Base-by-base conservation (phyloP, 2,797 vertebrate genomes). In the Columba guinea region DNA sequence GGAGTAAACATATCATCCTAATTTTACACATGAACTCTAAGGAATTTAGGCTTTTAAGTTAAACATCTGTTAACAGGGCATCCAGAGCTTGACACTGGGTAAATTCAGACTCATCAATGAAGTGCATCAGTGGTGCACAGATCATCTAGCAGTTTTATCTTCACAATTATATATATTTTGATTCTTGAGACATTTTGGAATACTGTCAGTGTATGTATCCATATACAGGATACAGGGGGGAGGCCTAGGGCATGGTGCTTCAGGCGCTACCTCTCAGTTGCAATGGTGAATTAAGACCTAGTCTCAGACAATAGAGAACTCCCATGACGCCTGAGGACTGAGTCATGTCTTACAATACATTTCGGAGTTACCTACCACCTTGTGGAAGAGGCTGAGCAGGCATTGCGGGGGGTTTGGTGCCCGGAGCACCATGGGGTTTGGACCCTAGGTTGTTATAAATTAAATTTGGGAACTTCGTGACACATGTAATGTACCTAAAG, bases 361-460 rank as follows among this genome's bases (percentile, higher is more conserved):
- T 26, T 20, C 16, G 19, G 13, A 63, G n/a, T 18, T 53, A 5
- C 51, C 12, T 53, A 5, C 51, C 12, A 28, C 20, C 12, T 59
- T 23, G 80, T 8, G 41, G 48, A 46, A 30, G 18, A 9, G 9
- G 37, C 13, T 2, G 6, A 26, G 46, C 12, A 7, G 76, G 23
- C 0, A 1, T 37, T 34, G 49, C 13, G 7, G 49, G 49, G 49
- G 24, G 24, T 13, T 26, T 3, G 49, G 13, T 0, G 2, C 10
- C 0, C 0, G 1, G 68, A 93, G 92, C 77, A 95, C 90, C 68
- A 53, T 21, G 53, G 2, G 6, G 13, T 56, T 59, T 63, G 60
- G 34, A 93, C 19, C 19, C 13, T 21, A 65, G 14, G 13, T 48
- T 1, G 4, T 64, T 59, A 78, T 23, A 73, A 73, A 63, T 35